Evolutionary conservation across 1,140 invertebrate genomes (phyloP), one percentile per base, ranked within the genome.

Genomic region (Gryllus bimaculatus): DNA sequence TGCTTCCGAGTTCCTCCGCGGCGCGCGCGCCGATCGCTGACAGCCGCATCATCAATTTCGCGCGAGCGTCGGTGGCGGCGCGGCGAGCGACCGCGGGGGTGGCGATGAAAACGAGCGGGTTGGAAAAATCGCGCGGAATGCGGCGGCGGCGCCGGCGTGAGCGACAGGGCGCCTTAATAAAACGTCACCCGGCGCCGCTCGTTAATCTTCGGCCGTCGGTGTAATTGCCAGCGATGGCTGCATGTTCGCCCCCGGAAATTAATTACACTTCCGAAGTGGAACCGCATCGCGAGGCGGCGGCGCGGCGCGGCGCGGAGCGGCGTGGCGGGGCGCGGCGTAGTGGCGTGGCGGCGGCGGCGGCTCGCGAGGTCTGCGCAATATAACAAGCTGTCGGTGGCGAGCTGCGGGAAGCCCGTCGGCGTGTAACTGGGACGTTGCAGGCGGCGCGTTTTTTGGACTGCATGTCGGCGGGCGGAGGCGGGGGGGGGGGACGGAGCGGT

Each of bases 71-170:
- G 54, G 54, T 13, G 54, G 54, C 54, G 54, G 54, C 54, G 54
- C 10, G 54, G 54, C 54, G 54, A 66, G 54, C 54, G 18, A 66
- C 54, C 54, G 54, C 54, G 54, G 54, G 54, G 54, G 54, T 7
- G 54, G 54, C 54, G 54, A 75, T 75, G 74, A 75, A 75, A 75
- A 75, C 47, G 54, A 66, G 54, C 54, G 54, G 54, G 73, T 47
- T 73, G 47, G 47, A 78, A 78, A 78, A 78, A 78, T 78, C 78
- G 78, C 78, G 73, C 66, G 78, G 78, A 78, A 78, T 78, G 78
- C 66, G 66, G n/a, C 54, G 54, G 54, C 48, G 54, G 26, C 54
- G 54, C 66, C n/a, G 66, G 54, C 54, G 21, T 78, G 78, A 78
- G 78, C 54, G 78, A 78, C 78, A 78, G 78, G 48, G 66, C 20